Conservation (phyloP, 2,797 vertebrate species). For the Sebastolobus altivelis region DNA sequence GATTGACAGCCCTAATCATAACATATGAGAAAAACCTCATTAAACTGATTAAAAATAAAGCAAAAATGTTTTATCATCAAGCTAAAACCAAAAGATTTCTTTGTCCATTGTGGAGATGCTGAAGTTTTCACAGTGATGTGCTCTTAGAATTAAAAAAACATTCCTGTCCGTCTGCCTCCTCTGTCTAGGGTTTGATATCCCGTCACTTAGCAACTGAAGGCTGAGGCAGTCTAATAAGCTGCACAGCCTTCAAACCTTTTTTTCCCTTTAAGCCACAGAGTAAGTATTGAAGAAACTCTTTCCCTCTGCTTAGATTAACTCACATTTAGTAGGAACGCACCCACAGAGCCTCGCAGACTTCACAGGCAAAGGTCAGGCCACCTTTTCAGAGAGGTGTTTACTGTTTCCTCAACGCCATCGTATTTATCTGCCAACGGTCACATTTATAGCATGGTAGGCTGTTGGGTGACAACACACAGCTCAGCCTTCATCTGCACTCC, state of each 20-base stretch:
- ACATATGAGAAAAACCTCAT: no score
- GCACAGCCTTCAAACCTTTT: conserved; percentile 28
- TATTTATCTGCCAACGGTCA: conserved; percentile 11
- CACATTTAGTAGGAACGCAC: conserved; percentile 16
- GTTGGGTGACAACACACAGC: conserved; percentile 15
- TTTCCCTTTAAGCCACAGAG: conserved; percentile 18
- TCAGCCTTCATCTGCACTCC: neutral
- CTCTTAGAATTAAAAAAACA: neutral
- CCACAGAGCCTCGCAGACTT: conserved; percentile 24
- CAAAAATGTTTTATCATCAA: no score
- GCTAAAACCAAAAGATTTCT: neutral
- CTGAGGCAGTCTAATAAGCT: conserved; percentile 37
- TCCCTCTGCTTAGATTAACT: conserved; percentile 20
- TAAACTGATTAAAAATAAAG: no score
- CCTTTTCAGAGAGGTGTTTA: conserved; percentile 41
- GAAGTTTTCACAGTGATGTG: neutral
- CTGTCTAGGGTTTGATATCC: conserved; percentile 22
- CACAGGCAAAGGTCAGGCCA: conserved; percentile 36
- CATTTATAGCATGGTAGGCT: conserved; percentile 18
- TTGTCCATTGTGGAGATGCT: neutral
- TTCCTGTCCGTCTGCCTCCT: neutral
- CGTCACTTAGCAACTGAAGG: conserved; percentile 59
- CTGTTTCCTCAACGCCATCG: conserved; percentile 7
- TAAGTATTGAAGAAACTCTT: conserved; percentile 27
- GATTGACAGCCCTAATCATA: no score